Evolutionary conservation across 2,113 vertebrate species (phyloP), one percentile per base, ranked within the genome.

Genomic region (Tympanuchus pallidicinctus): DNA sequence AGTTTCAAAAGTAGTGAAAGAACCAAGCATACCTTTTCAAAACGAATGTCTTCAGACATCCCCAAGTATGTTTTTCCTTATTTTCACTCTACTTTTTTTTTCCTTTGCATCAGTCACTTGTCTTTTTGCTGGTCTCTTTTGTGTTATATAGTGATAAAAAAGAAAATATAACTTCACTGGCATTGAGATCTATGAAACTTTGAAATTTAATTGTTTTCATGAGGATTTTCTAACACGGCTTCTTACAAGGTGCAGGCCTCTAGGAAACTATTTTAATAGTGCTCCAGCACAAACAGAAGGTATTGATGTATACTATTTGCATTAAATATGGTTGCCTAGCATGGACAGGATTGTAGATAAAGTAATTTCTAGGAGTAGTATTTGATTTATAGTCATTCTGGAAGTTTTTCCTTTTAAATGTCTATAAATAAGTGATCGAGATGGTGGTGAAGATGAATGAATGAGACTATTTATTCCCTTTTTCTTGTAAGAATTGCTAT

Each of bases 1-100:
- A 95, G 93, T 65, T 95, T 94, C 73, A 96, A 93, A 60, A 30
- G 66, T 89, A 95, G 88, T 21, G 27, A 94, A 57, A 95, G 77
- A 95, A 56, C 27, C 82, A 24, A 86, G 32, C 30, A 8, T 84
- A 38, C 88, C 73, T 79, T 60, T 82, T 94, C 70, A 86, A 74
- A 95, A 70, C 92, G 34, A 56, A 70, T 83, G 19, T 91, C 81
- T 96, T 83, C 63, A 73, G 82, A 67, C 30, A 93, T 90, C 57
- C 38, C 81, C 45, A 95, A 95, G 25, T 42, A 14, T 48, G 13
- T 88, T 92, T 54, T 92, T 82, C 57, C 60, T 72, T 21, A 2
- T 74, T 93, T 94, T 86, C 32, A 90, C 36, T 47, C 36, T 93
- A 27, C 2, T 95, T 91, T 72, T 70, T 47, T 90, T 92, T 88